A percentile compares a stretch with the other conserved stretches of the same genome.
These are phyloP conservation scores for Ladona fulva DNA, from an alignment of 1,140 invertebrate genomes.

Conservation along the genomic window DNA sequence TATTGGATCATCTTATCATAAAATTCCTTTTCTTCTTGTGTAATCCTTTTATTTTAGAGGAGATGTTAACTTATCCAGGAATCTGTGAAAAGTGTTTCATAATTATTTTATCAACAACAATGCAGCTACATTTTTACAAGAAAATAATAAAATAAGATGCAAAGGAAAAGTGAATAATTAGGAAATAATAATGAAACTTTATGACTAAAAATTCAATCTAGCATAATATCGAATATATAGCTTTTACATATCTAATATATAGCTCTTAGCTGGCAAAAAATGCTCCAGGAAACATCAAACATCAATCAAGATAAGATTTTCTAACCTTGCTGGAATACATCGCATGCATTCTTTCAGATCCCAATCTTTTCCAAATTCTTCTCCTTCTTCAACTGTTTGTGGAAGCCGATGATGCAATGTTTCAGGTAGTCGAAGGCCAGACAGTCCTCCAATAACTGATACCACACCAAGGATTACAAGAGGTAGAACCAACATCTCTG, in stretches of 20 bases:
- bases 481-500: constrained; percentile 70
- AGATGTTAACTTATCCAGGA: no score
- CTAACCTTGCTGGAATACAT: constrained; percentile 54
- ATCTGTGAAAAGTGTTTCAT: no score
- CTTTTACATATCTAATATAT: neutral
- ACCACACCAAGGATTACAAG: constrained; percentile 69
- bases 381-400: constrained; percentile 77
- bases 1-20: no score
- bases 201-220: neutral
- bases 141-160: no score
- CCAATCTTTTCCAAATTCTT: constrained; percentile 80
- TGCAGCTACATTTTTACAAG: no score
- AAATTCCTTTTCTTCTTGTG: no score
- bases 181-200: no score
- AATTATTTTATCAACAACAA: no score
- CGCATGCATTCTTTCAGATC: constrained; percentile 57
- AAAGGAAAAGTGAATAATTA: no score
- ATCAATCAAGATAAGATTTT: neutral
- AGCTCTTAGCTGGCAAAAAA: neutral
- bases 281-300: neutral
- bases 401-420: constrained; percentile 68
- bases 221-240: constrained; percentile 12
- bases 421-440: constrained; percentile 68
- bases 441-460: constrained; percentile 67
- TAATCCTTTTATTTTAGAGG: no score